phyloP scores from a whole-genome alignment of 1,140 invertebrate species.

The Brachionus calyciflorus region DNA sequence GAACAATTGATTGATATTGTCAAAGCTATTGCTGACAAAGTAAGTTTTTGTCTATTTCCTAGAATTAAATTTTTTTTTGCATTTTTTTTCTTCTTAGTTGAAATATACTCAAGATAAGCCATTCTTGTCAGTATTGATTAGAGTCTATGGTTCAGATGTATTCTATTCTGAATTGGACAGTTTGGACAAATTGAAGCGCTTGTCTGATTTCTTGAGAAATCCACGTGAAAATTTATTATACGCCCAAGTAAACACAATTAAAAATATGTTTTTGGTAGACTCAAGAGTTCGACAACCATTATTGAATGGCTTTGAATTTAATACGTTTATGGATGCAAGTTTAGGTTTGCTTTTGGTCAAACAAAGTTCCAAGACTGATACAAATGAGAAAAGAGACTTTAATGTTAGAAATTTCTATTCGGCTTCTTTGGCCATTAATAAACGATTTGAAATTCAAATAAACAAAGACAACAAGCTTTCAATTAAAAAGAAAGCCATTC shows the following conservation, averaged over 20 bases:
- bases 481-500: conserved; percentile 27
- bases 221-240: conserved; percentile 18
- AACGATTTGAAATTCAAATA: conserved; percentile 41
- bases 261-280: conserved; percentile 43
- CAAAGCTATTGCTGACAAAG: conserved; percentile 5
- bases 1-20: conserved; percentile 33
- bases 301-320: conserved; percentile 45
- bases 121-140: conserved; percentile 21
- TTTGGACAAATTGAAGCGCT: neutral
- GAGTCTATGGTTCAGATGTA: conserved; percentile 45
- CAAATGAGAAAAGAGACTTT: conserved; percentile 2
- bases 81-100: neutral
- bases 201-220: conserved; percentile 25
- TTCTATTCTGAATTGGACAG: conserved; percentile 42
- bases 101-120: conserved; percentile 34
- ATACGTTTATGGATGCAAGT: conserved; percentile 22
- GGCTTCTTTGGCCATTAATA: conserved; percentile 22
- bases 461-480: conserved; percentile 23
- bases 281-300: conserved; percentile 42
- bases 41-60: neutral
- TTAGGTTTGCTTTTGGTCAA: conserved; percentile 24
- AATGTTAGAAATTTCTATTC: conserved; percentile 27
- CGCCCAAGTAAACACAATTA: conserved; percentile 42
- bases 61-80: neutral
- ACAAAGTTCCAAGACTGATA: conserved; percentile 21